A percentile compares a stretch with the other conserved stretches of the same genome.
phyloP scores from a whole-genome alignment of 2,888 invertebrate species.

The Chrysolina haemoptera region DNA sequence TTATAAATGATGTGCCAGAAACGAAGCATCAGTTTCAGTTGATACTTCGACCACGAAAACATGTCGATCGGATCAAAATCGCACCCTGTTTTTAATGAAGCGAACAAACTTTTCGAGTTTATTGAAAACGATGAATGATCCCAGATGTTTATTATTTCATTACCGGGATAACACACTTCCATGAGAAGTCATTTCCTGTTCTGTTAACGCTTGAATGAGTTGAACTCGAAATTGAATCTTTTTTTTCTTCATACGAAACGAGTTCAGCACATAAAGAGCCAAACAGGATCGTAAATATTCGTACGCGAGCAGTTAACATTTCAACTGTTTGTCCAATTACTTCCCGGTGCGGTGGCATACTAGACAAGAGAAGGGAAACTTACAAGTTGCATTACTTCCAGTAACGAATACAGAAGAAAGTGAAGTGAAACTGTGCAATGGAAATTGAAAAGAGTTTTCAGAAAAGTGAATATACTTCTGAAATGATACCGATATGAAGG shows the following conservation, averaged over 20 bases:
- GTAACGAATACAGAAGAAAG: neutral
- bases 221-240: neutral
- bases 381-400: neutral
- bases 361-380: neutral
- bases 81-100: too few species aligned
- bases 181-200: neutral
- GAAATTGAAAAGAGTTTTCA: neutral
- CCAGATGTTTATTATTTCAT: neutral
- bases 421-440: neutral
- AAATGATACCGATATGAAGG: too few species aligned
- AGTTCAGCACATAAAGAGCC: neutral
- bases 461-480: too few species aligned
- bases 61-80: too few species aligned
- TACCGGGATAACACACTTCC: neutral
- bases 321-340: neutral
- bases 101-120: too few species aligned
- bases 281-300: constrained; percentile 15
- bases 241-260: neutral
- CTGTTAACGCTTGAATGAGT: neutral
- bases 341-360: neutral
- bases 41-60: too few species aligned
- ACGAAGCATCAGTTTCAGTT: too few species aligned
- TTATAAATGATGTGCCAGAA: too few species aligned
- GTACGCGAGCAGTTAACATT: neutral
- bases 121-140: neutral